These are phyloP conservation scores for Conus canariensis DNA, from an alignment of 2,888 invertebrate species.

Conservation along the genomic window DNA sequence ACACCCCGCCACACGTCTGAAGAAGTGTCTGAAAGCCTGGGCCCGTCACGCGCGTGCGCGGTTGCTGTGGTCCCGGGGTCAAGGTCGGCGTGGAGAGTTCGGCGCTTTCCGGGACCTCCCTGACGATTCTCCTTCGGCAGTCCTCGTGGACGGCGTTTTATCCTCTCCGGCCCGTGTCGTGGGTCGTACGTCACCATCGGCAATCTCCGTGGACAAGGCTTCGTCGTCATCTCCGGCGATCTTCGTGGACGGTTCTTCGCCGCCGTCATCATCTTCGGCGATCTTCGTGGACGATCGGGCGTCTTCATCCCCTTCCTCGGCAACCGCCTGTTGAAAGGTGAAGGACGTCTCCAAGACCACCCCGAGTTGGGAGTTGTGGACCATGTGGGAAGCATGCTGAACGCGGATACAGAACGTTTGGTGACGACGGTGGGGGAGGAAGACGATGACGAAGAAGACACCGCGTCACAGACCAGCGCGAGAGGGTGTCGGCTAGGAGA, in stretches of 20 bases:
- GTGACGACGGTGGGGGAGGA: neutral
- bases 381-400: neutral
- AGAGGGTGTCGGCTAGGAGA: neutral
- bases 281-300: neutral
- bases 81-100: neutral
- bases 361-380: neutral
- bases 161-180: neutral
- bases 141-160: neutral
- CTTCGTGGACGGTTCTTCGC: neutral
- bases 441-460: neutral
- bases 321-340: neutral
- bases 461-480: neutral
- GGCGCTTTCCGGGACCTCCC: neutral
- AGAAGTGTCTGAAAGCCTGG: neutral
- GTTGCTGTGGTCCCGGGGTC: neutral
- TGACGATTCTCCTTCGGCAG: neutral
- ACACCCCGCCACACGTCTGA: neutral
- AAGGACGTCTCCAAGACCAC: neutral
- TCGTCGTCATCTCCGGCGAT: neutral
- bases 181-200: neutral
- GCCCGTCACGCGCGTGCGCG: constrained; percentile 4
- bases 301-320: neutral
- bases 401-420: neutral
- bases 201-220: neutral
- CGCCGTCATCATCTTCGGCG: neutral